Percentiles rank a stretch among this genome's conserved stretches.
These are phyloP conservation scores for Rhinichthys osculus DNA, from an alignment of 2,797 vertebrate species.

Conservation along the genomic window DNA sequence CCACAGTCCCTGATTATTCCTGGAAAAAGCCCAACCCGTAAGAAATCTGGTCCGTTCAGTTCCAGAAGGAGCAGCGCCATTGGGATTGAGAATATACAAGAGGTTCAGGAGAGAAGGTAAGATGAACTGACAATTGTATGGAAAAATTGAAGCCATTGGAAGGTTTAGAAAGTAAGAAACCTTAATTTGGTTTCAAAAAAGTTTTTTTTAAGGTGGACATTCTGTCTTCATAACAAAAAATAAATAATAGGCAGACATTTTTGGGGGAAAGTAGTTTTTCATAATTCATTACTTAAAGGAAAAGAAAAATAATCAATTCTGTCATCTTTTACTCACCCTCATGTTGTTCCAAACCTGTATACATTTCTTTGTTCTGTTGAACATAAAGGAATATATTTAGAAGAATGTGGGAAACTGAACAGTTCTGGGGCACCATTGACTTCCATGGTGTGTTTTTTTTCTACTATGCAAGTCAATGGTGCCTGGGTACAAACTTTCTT, in stretches of 20 bases:
- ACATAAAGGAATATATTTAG: no score
- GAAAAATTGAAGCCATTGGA: background rate
- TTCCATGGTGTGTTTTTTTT: no score
- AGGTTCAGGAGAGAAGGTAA: conserved; percentile 91
- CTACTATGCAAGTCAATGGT: no score
- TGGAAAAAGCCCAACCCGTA: conserved; percentile 92
- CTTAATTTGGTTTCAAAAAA: no score
- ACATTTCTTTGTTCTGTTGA: no score
- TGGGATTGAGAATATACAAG: conserved; percentile 96
- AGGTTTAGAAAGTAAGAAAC: background rate
- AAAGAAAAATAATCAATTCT: no score
- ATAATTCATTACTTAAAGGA: background rate
- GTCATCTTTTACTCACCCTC: no score
- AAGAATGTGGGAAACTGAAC: no score
- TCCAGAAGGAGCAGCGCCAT: conserved; percentile 94
- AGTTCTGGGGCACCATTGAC: no score
- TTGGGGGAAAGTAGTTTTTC: background rate
- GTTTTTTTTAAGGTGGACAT: background rate
- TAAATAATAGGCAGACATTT: background rate
- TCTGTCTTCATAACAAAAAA: background rate
- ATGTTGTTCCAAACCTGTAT: no score
- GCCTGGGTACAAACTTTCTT: no score
- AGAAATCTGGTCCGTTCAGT: conserved; percentile 92
- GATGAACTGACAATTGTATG: background rate
- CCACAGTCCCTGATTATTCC: conserved; percentile 91